Evolutionary conservation across 2,113 vertebrate genomes (phyloP).

Genomic region (Sinocyclocheilus anophthalmus): DNA sequence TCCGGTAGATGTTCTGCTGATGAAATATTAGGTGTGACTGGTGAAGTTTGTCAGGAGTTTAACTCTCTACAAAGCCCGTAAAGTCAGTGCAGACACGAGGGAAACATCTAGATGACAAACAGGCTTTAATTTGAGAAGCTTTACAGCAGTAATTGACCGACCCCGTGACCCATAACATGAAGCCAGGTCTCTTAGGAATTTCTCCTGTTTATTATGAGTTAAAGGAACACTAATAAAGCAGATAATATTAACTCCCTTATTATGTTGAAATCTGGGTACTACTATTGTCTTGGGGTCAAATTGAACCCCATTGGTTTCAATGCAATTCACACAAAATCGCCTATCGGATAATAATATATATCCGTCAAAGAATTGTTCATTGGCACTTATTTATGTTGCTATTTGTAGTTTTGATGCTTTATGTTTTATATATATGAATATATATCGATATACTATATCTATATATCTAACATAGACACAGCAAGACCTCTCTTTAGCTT

Average conservation of each 20-base stretch:
- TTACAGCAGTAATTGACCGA: constrained; percentile 5
- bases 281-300: no score
- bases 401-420: no score
- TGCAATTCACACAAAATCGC: no score
- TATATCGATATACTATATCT: no score
- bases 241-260: not conserved
- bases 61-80: not conserved
- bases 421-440: no score
- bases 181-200: not conserved
- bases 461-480: no score
- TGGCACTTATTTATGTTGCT: no score
- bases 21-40: constrained; percentile 64
- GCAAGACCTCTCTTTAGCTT: no score
- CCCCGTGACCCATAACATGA: not conserved
- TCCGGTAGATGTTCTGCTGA: not conserved
- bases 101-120: constrained; percentile 31
- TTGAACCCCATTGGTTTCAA: no score
- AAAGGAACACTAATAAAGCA: not conserved
- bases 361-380: no score
- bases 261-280: no score
- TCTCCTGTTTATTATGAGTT: not conserved
- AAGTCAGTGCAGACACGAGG: not conserved
- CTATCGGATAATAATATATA: no score
- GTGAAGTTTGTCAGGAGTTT: constrained; percentile 60
- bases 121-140: constrained; percentile 37